Percentiles rank a stretch among this genome's conserved stretches.
Evolutionary conservation across 2,888 invertebrate genomes (phyloP).

Genomic region (Drosophila fungiperda): DNA sequence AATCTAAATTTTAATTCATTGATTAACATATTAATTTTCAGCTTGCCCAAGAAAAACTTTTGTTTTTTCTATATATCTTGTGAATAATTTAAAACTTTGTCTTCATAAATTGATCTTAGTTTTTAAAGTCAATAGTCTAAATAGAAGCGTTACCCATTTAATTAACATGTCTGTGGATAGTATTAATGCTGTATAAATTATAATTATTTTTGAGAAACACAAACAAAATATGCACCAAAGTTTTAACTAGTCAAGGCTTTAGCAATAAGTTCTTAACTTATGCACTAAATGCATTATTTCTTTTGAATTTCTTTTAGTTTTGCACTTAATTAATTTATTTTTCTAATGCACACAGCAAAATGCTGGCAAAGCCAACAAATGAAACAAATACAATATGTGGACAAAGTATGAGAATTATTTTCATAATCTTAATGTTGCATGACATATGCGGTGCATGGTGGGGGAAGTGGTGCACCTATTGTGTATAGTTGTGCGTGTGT

Average conservation of each 20-base stretch:
- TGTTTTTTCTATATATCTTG: not conserved
- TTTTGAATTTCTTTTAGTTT: not conserved
- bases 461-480: slow-evolving; percentile 24
- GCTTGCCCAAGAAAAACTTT: not conserved
- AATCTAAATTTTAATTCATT: not conserved
- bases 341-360: not conserved
- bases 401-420: slow-evolving; percentile 80
- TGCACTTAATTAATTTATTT: not conserved
- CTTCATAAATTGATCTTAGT: not conserved
- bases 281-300: not conserved
- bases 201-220: not conserved
- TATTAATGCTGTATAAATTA: not conserved
- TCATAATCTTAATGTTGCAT: slow-evolving; percentile 64
- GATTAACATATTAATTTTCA: not conserved
- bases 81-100: not conserved
- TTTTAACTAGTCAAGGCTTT: not conserved
- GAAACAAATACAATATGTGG: slow-evolving; percentile 35
- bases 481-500: slow-evolving; percentile 10
- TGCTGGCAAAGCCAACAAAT: slow-evolving; percentile 44
- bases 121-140: not conserved
- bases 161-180: not conserved
- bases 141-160: not conserved
- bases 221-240: not conserved
- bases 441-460: not conserved
- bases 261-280: not conserved